phyloP scores from a whole-genome alignment of 2,888 invertebrate genomes.

The Sarcophaga carnaria region DNA sequence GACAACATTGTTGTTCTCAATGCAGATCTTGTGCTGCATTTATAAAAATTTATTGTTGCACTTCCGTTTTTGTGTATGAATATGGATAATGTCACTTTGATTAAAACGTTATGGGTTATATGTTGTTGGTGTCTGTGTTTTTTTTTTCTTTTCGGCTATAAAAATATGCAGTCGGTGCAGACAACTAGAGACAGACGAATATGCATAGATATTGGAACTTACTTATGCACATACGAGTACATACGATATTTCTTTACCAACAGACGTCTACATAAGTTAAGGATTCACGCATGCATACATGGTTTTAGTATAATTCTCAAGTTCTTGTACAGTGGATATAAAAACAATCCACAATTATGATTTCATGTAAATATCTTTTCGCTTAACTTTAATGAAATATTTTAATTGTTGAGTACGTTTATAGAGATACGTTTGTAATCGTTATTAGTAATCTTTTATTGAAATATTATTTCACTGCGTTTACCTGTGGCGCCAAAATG shows the following conservation, averaged over 20 bases:
- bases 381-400: too few relatives aligned
- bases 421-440: too few relatives aligned
- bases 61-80: slow-evolving; percentile 63
- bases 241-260: slow-evolving; percentile 17
- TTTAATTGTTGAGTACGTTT: too few relatives aligned
- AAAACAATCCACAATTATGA: background rate
- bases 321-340: slow-evolving; percentile 7
- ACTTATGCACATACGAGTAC: background rate
- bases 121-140: slow-evolving; percentile 28
- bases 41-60: slow-evolving; percentile 68
- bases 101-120: slow-evolving; percentile 69
- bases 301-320: background rate
- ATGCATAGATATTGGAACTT: too few relatives aligned
- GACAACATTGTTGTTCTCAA: slow-evolving; percentile 31
- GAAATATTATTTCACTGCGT: too few relatives aligned
- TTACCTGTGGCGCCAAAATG: too few relatives aligned
- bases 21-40: slow-evolving; percentile 59
- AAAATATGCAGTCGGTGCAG: slow-evolving; percentile 43
- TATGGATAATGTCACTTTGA: slow-evolving; percentile 70
- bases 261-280: slow-evolving; percentile 36
- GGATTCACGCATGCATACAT: slow-evolving; percentile 17
- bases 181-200: background rate
- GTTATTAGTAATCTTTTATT: too few relatives aligned
- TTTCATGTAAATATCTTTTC: background rate
- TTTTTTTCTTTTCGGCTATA: slow-evolving; percentile 17